Conservation (phyloP, 2,113 vertebrate species). For the Cephalophus harveyi region DNA sequence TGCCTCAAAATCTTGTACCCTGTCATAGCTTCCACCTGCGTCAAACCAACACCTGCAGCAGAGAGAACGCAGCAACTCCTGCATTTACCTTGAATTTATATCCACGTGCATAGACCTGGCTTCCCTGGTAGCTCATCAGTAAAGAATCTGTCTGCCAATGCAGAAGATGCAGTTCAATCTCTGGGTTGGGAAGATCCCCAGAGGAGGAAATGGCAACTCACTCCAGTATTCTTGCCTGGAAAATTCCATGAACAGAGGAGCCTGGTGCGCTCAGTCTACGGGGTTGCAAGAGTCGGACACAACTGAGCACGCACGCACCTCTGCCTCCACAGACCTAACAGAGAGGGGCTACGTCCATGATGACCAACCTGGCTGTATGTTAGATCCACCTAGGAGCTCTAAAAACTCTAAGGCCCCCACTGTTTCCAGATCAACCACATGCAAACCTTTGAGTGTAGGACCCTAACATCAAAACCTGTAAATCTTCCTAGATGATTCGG, state of each 20-base stretch:
- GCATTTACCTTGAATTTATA: neutral
- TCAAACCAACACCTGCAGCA: neutral
- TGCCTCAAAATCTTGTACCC: neutral
- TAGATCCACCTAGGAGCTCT: neutral
- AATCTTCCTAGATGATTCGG: neutral
- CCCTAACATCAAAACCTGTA: neutral
- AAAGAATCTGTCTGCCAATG: neutral
- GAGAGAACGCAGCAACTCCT: too few species aligned
- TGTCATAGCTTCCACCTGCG: neutral
- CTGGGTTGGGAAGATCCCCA: neutral
- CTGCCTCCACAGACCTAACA: neutral
- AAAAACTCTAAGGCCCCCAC: neutral
- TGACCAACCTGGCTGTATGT: neutral
- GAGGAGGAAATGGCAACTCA: neutral
- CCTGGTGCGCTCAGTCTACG: neutral
- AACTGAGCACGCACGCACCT: neutral
- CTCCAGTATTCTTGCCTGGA: neutral
- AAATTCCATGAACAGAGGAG: neutral
- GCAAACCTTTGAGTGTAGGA: neutral
- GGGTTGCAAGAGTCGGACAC: neutral
- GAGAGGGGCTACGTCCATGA: neutral
- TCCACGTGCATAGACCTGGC: neutral
- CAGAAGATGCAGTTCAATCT: neutral
- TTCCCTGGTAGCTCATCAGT: neutral
- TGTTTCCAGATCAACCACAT: neutral